Conservation (phyloP, 1,140 invertebrate genomes). For the Trichonephila clavata region DNA sequence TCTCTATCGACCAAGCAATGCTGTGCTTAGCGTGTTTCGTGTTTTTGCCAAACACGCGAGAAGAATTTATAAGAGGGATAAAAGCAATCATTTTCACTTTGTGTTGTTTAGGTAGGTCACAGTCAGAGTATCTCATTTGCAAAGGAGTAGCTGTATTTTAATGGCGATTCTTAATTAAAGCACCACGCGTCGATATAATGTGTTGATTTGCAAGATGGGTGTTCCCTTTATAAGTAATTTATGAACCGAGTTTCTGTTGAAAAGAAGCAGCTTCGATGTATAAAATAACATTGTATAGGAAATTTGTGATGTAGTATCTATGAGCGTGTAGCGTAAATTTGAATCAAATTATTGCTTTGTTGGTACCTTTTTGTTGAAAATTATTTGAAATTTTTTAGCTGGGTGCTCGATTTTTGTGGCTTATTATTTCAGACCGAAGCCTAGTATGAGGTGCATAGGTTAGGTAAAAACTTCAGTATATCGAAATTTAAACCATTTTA, state of each 20-base stretch:
- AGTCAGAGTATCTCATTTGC: constrained; percentile 29
- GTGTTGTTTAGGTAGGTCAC: constrained; percentile 34
- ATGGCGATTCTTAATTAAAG: constrained; percentile 54
- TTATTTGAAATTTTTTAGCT: too few species aligned
- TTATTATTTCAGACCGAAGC: too few species aligned
- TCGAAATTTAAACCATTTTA: too few species aligned
- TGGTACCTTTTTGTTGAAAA: neutral
- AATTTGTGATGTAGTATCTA: neutral
- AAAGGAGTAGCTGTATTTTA: constrained; percentile 59
- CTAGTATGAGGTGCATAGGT: too few species aligned
- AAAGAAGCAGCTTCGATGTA: neutral
- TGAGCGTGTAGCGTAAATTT: neutral
- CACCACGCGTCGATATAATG: constrained; percentile 50
- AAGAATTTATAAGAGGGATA: constrained; percentile 30
- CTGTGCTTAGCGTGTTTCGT: neutral
- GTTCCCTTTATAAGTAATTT: constrained; percentile 56
- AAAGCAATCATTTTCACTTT: constrained; percentile 59
- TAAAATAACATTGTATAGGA: neutral
- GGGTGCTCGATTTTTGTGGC: too few species aligned
- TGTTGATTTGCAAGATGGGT: constrained; percentile 61
- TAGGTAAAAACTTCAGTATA: too few species aligned
- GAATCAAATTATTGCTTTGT: neutral
- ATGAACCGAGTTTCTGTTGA: neutral
- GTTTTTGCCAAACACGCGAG: constrained; percentile 33
- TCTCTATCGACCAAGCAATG: constrained; percentile 23